These are phyloP conservation scores for Gobius niger DNA, from an alignment of 2,113 vertebrate genomes.

Conservation along the genomic window DNA sequence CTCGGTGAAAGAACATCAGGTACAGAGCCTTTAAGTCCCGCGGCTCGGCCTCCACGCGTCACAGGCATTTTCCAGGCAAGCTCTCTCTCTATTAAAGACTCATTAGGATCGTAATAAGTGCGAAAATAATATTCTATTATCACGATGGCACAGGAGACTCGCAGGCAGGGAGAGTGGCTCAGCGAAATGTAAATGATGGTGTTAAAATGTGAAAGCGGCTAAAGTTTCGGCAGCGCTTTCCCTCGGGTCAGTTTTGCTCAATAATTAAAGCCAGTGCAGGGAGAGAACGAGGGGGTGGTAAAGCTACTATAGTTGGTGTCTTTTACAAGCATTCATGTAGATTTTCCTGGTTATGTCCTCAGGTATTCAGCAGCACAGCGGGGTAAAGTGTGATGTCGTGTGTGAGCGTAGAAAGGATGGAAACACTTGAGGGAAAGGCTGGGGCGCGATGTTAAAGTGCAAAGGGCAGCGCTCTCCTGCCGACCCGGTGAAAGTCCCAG, in stretches of 20 bases:
- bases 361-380: too few species aligned
- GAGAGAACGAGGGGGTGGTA: background rate
- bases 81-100: conserved; percentile 51
- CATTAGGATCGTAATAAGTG: conserved; percentile 47
- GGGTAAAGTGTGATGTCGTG: too few species aligned
- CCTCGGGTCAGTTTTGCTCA: conserved; percentile 30
- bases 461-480: too few species aligned
- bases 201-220: conserved; percentile 41
- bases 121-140: conserved; percentile 52
- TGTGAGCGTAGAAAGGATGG: too few species aligned
- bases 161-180: conserved; percentile 60
- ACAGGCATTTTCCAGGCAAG: conserved; percentile 34
- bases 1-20: too few species aligned
- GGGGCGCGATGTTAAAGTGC: too few species aligned
- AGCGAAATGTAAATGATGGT: conserved; percentile 62
- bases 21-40: conserved; percentile 7
- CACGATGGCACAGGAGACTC: conserved; percentile 54
- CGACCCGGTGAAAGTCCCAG: too few species aligned
- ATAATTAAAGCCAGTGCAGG: conserved; percentile 56
- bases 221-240: conserved; percentile 34
- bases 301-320: background rate
- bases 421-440: too few species aligned
- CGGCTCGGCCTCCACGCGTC: conserved; percentile 23
- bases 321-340: too few species aligned
- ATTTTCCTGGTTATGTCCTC: too few species aligned